Evolutionary conservation across 2,113 vertebrate species (phyloP).

Genomic region (Piliocolobus tephrosceles): DNA sequence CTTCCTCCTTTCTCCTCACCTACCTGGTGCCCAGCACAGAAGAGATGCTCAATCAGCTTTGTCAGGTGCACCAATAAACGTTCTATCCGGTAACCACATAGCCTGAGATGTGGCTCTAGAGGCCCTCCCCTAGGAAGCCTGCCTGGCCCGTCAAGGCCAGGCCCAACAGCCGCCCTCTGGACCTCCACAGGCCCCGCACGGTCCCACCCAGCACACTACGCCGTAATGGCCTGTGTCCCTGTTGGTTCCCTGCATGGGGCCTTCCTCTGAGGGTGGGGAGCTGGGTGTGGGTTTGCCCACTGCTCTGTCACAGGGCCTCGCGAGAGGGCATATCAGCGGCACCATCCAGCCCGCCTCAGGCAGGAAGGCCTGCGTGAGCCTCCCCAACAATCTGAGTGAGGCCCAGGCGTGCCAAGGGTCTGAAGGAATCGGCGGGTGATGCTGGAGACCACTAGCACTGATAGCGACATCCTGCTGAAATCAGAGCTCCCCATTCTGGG

Average conservation of each 20-base stretch:
- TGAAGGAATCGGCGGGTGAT: too few species aligned
- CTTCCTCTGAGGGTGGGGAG: neutral
- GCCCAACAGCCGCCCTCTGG: neutral
- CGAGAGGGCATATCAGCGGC: too few species aligned
- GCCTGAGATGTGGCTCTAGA: neutral
- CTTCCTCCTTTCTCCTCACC: neutral
- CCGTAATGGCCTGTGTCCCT: neutral
- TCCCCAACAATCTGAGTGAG: neutral
- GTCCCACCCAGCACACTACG: neutral
- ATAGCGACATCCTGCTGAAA: neutral
- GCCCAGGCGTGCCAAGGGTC: neutral
- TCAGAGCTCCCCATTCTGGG: neutral
- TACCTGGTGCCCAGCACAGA: neutral
- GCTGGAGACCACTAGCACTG: neutral
- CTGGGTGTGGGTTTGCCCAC: too few species aligned
- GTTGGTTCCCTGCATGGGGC: neutral
- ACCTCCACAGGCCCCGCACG: neutral
- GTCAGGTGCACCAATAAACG: rapidly evolving
- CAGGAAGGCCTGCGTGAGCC: neutral
- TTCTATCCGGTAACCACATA: neutral
- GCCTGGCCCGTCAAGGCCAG: neutral
- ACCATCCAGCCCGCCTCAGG: too few species aligned
- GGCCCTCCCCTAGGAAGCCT: neutral
- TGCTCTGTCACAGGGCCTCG: neutral
- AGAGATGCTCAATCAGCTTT: neutral